phyloP scores from a whole-genome alignment of 1,140 invertebrate genomes.

The Ceratina japonica region DNA sequence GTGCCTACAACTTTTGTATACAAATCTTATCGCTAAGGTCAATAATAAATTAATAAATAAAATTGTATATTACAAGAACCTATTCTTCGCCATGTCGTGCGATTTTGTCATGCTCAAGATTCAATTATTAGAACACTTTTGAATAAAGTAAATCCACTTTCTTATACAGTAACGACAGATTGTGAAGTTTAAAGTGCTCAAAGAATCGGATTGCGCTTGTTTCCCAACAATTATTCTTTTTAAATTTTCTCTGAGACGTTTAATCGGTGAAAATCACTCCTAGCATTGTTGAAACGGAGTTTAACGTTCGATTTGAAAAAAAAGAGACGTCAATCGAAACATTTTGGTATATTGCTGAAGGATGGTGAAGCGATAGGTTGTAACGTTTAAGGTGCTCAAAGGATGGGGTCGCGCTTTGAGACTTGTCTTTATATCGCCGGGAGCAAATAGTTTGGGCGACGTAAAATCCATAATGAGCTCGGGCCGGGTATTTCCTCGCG shows the following conservation, averaged over 20 bases:
- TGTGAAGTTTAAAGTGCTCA: constrained; percentile 1
- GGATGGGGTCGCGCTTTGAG: constrained; percentile 8
- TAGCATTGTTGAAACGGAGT: no score
- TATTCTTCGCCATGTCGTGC: no score
- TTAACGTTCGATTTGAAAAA: not conserved
- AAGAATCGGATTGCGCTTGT: constrained; percentile 2
- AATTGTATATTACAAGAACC: no score
- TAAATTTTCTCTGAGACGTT: no score
- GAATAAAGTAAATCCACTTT: no score
- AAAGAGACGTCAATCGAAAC: not conserved
- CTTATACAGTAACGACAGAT: not conserved
- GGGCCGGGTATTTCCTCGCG: constrained; percentile 32
- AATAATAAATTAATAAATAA: no score
- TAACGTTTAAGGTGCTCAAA: constrained; percentile 12
- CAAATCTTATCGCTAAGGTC: no score
- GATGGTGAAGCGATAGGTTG: not conserved
- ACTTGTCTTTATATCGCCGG: not conserved
- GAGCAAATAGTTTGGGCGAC: constrained; percentile 29
- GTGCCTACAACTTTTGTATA: no score
- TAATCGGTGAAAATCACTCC: no score
- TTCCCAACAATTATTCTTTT: no score
- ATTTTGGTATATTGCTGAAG: not conserved
- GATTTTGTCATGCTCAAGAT: no score
- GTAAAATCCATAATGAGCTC: constrained; percentile 44
- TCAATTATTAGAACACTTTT: no score